phyloP scores from a whole-genome alignment of 1,140 invertebrate species.

The Pinna nobilis region DNA sequence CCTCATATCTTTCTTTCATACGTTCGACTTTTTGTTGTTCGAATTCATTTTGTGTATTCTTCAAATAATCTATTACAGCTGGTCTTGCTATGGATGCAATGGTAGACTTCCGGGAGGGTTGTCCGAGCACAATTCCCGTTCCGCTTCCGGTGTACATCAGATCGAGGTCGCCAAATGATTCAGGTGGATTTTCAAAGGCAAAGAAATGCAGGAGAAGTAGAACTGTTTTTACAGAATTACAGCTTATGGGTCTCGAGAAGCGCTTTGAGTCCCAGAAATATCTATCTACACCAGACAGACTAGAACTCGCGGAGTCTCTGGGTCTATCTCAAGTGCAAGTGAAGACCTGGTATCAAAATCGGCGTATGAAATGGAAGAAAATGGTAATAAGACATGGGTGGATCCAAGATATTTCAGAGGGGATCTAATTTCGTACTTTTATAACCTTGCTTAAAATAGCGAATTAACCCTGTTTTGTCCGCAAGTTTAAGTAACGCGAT shows the following conservation, averaged over 20 bases:
- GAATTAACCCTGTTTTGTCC: too few relatives aligned
- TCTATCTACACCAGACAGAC: conserved; percentile 95
- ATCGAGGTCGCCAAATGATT: conserved; percentile 58
- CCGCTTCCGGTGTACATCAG: conserved; percentile 72
- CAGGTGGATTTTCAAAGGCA: conserved; percentile 56
- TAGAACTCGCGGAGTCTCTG: conserved; percentile 93
- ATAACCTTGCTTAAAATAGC: too few relatives aligned
- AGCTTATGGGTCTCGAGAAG: conserved; percentile 82
- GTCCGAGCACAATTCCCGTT: conserved; percentile 46
- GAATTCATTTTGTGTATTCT: not conserved
- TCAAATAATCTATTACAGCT: not conserved
- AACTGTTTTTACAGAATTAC: conserved; percentile 72
- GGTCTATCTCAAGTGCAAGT: conserved; percentile 97
- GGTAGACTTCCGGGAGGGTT: not conserved
- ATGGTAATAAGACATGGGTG: too few relatives aligned
- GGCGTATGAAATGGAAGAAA: conserved; percentile 76
- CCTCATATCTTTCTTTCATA: not conserved
- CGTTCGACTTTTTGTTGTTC: not conserved
- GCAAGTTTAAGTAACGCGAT: too few relatives aligned
- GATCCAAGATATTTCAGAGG: too few relatives aligned
- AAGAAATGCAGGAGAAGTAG: conserved; percentile 68
- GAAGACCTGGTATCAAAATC: conserved; percentile 76
- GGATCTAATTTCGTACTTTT: too few relatives aligned
- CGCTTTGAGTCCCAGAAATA: conserved; percentile 97
- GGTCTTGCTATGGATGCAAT: conserved; percentile 5